Evolutionary conservation across 2,888 invertebrate genomes (phyloP).

Genomic region (Chelonus formosanus): DNA sequence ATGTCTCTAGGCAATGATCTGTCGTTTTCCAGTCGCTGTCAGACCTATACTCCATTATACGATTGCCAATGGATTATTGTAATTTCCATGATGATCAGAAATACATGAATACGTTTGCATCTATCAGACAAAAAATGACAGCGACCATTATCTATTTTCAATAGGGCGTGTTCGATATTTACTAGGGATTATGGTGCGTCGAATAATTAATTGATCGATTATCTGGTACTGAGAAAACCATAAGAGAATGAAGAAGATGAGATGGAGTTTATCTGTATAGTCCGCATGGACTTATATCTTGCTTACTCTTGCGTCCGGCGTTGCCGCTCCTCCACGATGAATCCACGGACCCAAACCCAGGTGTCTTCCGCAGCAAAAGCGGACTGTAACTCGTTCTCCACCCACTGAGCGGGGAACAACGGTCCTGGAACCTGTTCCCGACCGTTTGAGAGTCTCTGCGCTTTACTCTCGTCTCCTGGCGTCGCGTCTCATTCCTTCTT

Average conservation of each 20-base stretch:
- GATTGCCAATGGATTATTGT: conserved; percentile 1
- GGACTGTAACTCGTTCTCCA: conserved; percentile 57
- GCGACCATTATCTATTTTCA: not conserved
- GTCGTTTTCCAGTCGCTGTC: conserved; percentile 9
- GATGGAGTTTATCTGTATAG: conserved; percentile 11
- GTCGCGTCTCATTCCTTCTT: conserved; percentile 23
- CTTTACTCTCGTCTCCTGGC: conserved; percentile 35
- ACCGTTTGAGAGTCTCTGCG: conserved; percentile 56
- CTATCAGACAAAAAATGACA: too few species aligned
- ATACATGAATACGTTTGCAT: too few species aligned
- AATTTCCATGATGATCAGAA: too few species aligned
- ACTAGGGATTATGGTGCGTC: not conserved
- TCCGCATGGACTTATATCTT: conserved; percentile 10
- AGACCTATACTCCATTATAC: conserved; percentile 1
- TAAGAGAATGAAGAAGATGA: not conserved
- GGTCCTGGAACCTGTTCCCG: conserved; percentile 56
- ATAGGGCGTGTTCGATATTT: not conserved
- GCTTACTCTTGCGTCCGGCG: conserved; percentile 43
- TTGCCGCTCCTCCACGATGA: conserved; percentile 47
- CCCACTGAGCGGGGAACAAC: conserved; percentile 55
- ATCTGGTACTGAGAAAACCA: not conserved
- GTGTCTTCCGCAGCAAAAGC: conserved; percentile 50
- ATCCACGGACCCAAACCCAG: conserved; percentile 45
- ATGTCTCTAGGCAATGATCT: conserved; percentile 14
- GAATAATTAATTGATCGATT: conserved; percentile 31